These are phyloP conservation scores for Salminus brasiliensis DNA, from an alignment of 2,113 vertebrate species.

Conservation along the genomic window DNA sequence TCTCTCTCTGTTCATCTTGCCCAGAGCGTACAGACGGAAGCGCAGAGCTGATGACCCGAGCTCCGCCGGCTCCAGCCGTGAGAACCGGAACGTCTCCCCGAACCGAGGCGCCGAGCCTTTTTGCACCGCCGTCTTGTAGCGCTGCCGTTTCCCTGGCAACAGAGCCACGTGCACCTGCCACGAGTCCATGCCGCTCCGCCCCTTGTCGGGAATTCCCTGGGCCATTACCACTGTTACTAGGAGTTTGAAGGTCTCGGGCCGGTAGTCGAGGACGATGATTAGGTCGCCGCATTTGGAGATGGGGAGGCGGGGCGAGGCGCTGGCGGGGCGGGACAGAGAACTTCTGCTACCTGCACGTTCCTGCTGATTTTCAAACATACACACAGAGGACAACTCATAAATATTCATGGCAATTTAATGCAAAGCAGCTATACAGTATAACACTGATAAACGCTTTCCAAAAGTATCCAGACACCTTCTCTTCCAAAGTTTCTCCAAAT, in stretches of 20 bases:
- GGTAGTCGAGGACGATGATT: constrained; percentile 83
- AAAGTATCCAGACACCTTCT: too few relatives aligned
- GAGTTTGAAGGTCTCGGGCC: constrained; percentile 80
- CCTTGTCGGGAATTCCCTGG: constrained; percentile 87
- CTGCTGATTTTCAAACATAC: constrained; percentile 57
- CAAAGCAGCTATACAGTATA: too few relatives aligned
- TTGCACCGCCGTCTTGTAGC: constrained; percentile 85
- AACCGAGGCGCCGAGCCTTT: constrained; percentile 83
- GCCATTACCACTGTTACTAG: constrained; percentile 81
- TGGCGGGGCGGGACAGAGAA: constrained; percentile 47
- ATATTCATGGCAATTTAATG: neutral
- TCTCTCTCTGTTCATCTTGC: constrained; percentile 82
- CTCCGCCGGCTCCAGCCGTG: constrained; percentile 80
- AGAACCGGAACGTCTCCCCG: constrained; percentile 87
- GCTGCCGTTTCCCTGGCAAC: constrained; percentile 90
- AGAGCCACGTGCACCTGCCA: constrained; percentile 93
- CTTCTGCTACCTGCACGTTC: constrained; percentile 64
- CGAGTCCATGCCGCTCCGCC: constrained; percentile 85
- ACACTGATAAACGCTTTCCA: neutral
- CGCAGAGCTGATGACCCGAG: constrained; percentile 79
- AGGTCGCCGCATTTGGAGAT: constrained; percentile 91
- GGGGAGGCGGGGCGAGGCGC: constrained; percentile 63
- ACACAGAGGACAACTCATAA: neutral
- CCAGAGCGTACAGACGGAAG: constrained; percentile 91
- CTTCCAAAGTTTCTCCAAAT: too few relatives aligned